These are phyloP conservation scores for Andrena fulva DNA, from an alignment of 2,888 invertebrate genomes.

Conservation along the genomic window DNA sequence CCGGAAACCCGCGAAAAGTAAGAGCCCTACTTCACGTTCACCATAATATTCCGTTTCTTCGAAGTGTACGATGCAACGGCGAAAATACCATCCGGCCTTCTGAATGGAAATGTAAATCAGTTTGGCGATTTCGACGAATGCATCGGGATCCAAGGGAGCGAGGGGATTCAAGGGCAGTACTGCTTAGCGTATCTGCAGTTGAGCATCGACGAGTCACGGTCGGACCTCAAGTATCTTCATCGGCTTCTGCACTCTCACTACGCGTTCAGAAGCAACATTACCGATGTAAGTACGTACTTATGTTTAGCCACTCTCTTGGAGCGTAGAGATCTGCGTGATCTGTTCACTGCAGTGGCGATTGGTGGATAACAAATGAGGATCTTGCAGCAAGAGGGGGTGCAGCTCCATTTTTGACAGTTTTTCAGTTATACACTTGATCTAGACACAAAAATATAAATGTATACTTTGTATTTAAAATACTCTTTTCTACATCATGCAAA, in stretches of 20 bases:
- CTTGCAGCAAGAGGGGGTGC: too few relatives aligned
- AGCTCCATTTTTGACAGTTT: too few relatives aligned
- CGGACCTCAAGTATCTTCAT: conserved; percentile 86
- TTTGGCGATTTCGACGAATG: conserved; percentile 91
- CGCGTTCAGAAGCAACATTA: conserved; percentile 88
- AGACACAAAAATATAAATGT: too few relatives aligned
- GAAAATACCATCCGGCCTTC: conserved; percentile 89
- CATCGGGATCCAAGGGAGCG: conserved; percentile 83
- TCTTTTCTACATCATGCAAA: too few relatives aligned
- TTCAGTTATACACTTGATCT: too few relatives aligned
- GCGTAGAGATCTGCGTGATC: not conserved
- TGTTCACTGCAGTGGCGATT: not conserved
- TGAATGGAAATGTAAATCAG: conserved; percentile 90
- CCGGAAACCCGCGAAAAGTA: too few relatives aligned
- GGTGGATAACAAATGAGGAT: too few relatives aligned
- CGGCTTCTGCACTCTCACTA: conserved; percentile 87
- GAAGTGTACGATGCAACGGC: conserved; percentile 91
- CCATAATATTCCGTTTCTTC: conserved; percentile 46
- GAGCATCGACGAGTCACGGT: conserved; percentile 85
- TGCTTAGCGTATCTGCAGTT: conserved; percentile 88
- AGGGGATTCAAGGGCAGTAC: conserved; percentile 87
- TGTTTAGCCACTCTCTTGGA: not conserved
- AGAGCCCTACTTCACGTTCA: conserved; percentile 2
- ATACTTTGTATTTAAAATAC: too few relatives aligned
- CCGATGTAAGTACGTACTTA: conserved; percentile 87